Evolutionary conservation across 2,888 invertebrate genomes (phyloP).

Genomic region (Phortica magna): DNA sequence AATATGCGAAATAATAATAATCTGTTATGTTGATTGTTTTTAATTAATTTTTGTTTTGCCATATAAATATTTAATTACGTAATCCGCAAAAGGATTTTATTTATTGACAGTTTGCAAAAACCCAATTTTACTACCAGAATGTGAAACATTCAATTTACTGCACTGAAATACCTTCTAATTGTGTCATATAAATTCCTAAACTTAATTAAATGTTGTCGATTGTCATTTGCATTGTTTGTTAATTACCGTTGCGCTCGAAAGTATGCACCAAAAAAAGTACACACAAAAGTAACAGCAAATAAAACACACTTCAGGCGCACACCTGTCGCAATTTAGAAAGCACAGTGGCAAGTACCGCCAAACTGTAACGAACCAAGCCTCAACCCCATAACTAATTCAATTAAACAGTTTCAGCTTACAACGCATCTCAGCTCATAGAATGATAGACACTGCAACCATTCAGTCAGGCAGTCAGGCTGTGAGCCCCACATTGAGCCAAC

Average conservation of each 20-base stretch:
- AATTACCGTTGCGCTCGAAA: not conserved
- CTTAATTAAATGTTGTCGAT: slow-evolving; percentile 2
- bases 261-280: not conserved
- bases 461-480: not conserved
- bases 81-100: too few species aligned
- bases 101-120: too few species aligned
- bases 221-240: slow-evolving; percentile 6
- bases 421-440: not conserved
- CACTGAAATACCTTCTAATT: not conserved
- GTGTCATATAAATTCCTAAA: not conserved
- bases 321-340: not conserved
- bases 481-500: not conserved
- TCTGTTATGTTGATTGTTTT: too few species aligned
- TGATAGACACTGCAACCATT: not conserved
- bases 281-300: not conserved
- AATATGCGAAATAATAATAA: too few species aligned
- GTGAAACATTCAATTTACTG: not conserved
- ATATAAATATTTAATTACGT: too few species aligned
- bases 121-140: too few species aligned
- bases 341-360: not conserved
- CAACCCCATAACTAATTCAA: slow-evolving; percentile 16
- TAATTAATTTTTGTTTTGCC: too few species aligned
- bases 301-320: not conserved
- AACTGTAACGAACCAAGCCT: not conserved
- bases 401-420: slow-evolving; percentile 28